A percentile compares a stretch with the other conserved stretches of the same genome.
Conservation (phyloP, 2,888 invertebrate genomes). For the Epistrophe eligans region DNA sequence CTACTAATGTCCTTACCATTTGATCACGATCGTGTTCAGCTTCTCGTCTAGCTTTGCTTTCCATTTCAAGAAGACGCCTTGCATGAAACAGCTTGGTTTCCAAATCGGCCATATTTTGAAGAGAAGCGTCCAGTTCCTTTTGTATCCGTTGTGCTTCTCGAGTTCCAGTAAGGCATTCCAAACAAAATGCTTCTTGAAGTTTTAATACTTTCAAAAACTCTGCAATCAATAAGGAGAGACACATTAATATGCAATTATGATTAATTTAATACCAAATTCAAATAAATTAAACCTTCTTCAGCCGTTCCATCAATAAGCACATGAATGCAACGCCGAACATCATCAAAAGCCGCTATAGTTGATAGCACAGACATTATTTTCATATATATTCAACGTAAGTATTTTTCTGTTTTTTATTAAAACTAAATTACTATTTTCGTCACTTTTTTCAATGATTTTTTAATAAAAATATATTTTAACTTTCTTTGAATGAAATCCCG, state of each 20-base stretch:
- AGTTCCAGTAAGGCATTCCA: slow-evolving; percentile 88
- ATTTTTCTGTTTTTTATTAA: neutral
- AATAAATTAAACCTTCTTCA: slow-evolving; percentile 86
- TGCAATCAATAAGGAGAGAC: slow-evolving; percentile 80
- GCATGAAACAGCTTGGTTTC: slow-evolving; percentile 93
- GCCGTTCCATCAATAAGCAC: slow-evolving; percentile 88
- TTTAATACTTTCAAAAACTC: slow-evolving; percentile 90
- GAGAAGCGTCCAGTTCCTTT: slow-evolving; percentile 88
- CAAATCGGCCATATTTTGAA: slow-evolving; percentile 89
- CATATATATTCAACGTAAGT: neutral
- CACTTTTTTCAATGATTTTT: slow-evolving; percentile 17
- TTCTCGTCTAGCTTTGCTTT: slow-evolving; percentile 88
- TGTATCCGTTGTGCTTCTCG: slow-evolving; percentile 90
- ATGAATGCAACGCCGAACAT: slow-evolving; percentile 88
- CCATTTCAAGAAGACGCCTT: slow-evolving; percentile 91
- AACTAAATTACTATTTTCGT: neutral
- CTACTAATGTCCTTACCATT: slow-evolving; percentile 86
- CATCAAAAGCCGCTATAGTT: slow-evolving; percentile 89
- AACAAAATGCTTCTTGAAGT: slow-evolving; percentile 89
- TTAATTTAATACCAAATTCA: neutral
- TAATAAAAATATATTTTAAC: slow-evolving; percentile 17
- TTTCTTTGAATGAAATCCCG: slow-evolving; percentile 35
- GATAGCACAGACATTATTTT: slow-evolving; percentile 83
- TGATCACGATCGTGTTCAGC: slow-evolving; percentile 90
- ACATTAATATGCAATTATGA: too few species aligned